Evolutionary conservation across 2,888 invertebrate species (phyloP).

Genomic region (Strigamia crassipes): DNA sequence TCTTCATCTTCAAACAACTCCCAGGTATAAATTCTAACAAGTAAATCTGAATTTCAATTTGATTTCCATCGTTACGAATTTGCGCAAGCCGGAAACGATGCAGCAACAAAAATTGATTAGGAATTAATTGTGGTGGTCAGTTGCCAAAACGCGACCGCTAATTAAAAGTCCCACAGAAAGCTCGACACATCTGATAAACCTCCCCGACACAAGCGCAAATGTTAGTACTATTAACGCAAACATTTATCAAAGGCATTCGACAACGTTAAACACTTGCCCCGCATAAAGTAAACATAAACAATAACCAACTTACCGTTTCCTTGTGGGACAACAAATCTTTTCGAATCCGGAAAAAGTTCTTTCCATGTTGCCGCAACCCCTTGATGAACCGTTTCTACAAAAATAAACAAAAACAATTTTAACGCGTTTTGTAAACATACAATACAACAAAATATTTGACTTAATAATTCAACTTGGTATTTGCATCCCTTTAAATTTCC

Average conservation of each 20-base stretch:
- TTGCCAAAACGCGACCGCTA: slow-evolving; percentile 37
- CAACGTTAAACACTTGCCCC: background rate
- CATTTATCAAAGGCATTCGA: background rate
- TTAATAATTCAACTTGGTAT: background rate
- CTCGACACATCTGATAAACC: slow-evolving; percentile 37
- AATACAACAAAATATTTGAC: background rate
- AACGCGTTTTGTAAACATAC: background rate
- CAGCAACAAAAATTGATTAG: slow-evolving; percentile 31
- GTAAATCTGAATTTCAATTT: background rate
- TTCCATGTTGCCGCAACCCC: slow-evolving; percentile 96
- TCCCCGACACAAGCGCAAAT: slow-evolving; percentile 21
- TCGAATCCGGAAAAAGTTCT: slow-evolving; percentile 97
- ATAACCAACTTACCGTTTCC: slow-evolving; percentile 75
- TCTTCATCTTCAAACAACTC: background rate
- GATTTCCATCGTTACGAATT: background rate
- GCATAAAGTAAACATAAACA: background rate
- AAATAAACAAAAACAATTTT: slow-evolving; percentile 48
- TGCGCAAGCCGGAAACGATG: slow-evolving; percentile 1
- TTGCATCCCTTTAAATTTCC: background rate
- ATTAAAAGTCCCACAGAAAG: slow-evolving; percentile 19
- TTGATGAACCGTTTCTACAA: slow-evolving; percentile 91
- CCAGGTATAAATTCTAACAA: background rate
- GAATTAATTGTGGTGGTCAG: slow-evolving; percentile 37
- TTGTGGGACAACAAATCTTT: slow-evolving; percentile 96
- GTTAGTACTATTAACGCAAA: slow-evolving; percentile 27